Conservation (phyloP, 92 coral and sea anemone species). For the Montipora capitata region DNA sequence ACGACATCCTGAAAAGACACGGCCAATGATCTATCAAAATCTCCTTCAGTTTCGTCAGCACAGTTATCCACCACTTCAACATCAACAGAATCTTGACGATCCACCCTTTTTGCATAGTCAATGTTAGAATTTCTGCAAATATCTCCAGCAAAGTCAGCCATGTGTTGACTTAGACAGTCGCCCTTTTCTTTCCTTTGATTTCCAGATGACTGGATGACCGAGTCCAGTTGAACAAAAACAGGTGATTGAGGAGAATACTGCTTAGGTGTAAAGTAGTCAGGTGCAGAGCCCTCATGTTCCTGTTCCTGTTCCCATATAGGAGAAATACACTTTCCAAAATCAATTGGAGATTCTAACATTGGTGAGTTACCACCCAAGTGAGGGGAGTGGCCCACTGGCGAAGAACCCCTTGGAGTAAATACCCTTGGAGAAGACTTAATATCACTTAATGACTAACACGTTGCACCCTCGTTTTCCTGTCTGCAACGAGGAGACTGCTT, state of each 20-base stretch:
- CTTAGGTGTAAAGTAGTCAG: slow-evolving; percentile 3
- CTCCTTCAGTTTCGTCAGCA: slow-evolving; percentile 9
- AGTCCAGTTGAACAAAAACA: slow-evolving; percentile 4
- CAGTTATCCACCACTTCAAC: slow-evolving; percentile 12
- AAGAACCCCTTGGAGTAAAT: not conserved
- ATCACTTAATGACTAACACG: not conserved
- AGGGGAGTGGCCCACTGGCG: not conserved
- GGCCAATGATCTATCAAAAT: not conserved
- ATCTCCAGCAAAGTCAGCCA: not conserved
- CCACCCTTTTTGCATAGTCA: not conserved
- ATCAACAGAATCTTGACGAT: not conserved
- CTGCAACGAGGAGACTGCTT: not conserved
- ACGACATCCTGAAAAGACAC: slow-evolving; percentile 55
- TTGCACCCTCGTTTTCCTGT: not conserved
- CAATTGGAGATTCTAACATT: not conserved
- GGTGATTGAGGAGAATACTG: slow-evolving; percentile 37
- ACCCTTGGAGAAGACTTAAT: not conserved
- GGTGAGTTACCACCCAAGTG: not conserved
- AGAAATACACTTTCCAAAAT: not conserved
- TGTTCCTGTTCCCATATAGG: not conserved
- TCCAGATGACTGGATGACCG: not conserved
- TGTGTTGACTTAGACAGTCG: not conserved
- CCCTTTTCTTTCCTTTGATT: not conserved
- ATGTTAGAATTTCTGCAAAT: not conserved
- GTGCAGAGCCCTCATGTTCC: not conserved